phyloP scores from a whole-genome alignment of 2,797 vertebrate species.

The Zonotrichia albicollis region DNA sequence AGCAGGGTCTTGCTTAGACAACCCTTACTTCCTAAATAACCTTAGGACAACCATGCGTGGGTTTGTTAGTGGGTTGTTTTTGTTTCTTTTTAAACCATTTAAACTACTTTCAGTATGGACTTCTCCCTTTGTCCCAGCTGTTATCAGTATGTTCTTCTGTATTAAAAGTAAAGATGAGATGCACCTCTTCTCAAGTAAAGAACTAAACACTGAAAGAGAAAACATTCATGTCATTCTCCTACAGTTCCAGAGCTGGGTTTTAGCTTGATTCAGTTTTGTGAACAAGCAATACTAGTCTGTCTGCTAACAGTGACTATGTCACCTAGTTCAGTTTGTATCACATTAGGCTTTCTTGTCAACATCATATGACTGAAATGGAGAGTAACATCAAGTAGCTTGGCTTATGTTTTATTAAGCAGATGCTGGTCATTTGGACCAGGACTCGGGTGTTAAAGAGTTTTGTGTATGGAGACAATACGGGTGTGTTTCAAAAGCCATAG shows the following conservation, averaged over 20 bases:
- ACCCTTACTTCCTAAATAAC: neutral
- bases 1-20: neutral
- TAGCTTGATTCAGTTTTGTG: neutral
- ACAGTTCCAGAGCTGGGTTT: neutral
- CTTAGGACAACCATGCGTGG: neutral
- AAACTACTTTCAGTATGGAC: neutral
- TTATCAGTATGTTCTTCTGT: neutral
- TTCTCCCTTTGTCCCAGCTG: neutral
- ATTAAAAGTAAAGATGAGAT: neutral
- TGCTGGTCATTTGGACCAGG: neutral
- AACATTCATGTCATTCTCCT: neutral
- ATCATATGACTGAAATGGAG: neutral
- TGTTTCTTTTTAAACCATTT: neutral
- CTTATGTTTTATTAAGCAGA: neutral
- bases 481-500: neutral
- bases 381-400: neutral
- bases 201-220: neutral
- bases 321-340: neutral
- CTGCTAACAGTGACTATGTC: neutral
- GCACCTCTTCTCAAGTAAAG: neutral
- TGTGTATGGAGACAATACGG: neutral
- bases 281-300: neutral
- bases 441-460: neutral
- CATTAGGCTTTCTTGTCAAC: neutral
- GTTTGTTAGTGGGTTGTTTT: neutral